Percentiles rank a stretch among this genome's conserved stretches.
Evolutionary conservation across 92 coral and sea anemone species (phyloP).

Genomic region (Epizoanthus ramosus): DNA sequence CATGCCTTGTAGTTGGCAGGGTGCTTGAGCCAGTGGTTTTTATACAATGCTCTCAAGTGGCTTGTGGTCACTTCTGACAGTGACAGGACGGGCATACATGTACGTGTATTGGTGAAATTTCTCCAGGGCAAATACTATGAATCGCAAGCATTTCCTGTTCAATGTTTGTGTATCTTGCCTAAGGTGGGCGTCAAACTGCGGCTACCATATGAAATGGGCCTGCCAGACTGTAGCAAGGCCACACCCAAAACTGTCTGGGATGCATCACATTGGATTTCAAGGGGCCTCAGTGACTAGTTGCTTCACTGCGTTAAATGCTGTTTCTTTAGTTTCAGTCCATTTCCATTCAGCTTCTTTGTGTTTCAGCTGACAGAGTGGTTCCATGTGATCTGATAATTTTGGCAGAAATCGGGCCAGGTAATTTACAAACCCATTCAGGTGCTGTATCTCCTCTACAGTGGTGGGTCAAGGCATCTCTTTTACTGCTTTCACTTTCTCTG

Average conservation of each 20-base stretch:
- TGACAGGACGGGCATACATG: slow-evolving; percentile 22
- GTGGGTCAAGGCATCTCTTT: slow-evolving; percentile 41
- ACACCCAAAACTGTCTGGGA: not conserved
- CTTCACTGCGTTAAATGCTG: not conserved
- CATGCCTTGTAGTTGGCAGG: slow-evolving; percentile 52
- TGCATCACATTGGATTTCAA: slow-evolving; percentile 9
- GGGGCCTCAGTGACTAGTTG: slow-evolving; percentile 15
- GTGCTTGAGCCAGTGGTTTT: slow-evolving; percentile 30
- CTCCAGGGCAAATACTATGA: slow-evolving; percentile 29
- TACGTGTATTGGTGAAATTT: slow-evolving; percentile 7
- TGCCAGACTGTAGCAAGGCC: not conserved
- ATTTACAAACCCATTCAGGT: slow-evolving; percentile 54
- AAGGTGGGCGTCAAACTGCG: not conserved
- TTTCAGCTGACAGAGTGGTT: not conserved
- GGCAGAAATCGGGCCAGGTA: slow-evolving; percentile 51
- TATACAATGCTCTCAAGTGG: slow-evolving; percentile 39
- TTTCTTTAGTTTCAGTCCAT: slow-evolving; percentile 5
- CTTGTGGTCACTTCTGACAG: slow-evolving; percentile 30
- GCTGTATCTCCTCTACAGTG: slow-evolving; percentile 52
- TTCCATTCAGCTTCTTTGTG: slow-evolving; percentile 6
- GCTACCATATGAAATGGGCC: not conserved
- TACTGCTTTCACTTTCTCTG: slow-evolving; percentile 56
- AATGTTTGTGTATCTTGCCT: slow-evolving; percentile 4
- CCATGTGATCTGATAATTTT: slow-evolving; percentile 29
- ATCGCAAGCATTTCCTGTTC: slow-evolving; percentile 29